Conservation (phyloP, 2,113 vertebrate genomes). For the Mesitornis unicolor region DNA sequence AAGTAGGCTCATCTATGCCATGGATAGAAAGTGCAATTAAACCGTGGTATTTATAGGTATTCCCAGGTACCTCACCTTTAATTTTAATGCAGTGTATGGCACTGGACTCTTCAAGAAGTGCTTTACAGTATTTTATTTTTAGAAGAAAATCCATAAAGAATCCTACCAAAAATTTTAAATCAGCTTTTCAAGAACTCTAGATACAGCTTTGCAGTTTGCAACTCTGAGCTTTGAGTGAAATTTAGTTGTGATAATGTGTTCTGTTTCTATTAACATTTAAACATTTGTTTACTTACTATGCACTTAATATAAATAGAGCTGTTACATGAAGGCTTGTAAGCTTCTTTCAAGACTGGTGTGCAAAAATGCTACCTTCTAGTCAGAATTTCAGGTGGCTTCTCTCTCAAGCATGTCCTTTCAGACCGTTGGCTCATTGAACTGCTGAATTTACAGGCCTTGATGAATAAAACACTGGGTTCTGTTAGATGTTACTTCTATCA, state of each 20-base stretch:
- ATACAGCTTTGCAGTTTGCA: neutral
- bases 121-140: neutral
- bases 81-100: neutral
- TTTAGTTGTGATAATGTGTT: neutral
- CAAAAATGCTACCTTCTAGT: neutral
- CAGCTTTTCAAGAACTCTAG: neutral
- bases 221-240: neutral
- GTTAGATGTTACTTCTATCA: constrained; percentile 28
- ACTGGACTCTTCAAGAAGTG: neutral
- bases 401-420: constrained; percentile 16
- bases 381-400: constrained; percentile 23
- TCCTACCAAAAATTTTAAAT: neutral
- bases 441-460: constrained; percentile 19
- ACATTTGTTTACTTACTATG: neutral
- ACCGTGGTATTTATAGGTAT: neutral
- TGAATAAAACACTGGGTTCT: constrained; percentile 34
- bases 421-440: neutral
- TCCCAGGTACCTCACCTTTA: neutral
- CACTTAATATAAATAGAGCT: neutral
- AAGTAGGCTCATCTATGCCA: constrained; percentile 71
- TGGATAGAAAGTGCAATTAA: neutral
- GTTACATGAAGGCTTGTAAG: neutral
- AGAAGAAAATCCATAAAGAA: neutral
- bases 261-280: neutral
- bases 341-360: neutral